Evolutionary conservation across 1,140 invertebrate genomes (phyloP), one percentile per base, ranked within the genome.

Genomic region (Elysia chlorotica): DNA sequence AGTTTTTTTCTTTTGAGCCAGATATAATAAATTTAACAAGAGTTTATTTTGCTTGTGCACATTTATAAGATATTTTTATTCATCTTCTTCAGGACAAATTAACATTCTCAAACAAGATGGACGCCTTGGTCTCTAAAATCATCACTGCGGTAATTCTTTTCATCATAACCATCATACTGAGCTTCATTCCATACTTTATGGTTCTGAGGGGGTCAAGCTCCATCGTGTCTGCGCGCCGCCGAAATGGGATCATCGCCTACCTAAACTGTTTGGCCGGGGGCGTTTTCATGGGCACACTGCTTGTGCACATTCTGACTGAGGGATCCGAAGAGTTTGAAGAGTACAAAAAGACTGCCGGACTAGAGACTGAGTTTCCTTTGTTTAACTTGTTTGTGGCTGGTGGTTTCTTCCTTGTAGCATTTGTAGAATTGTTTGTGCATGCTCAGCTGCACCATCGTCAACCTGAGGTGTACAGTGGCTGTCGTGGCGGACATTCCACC

Each of bases 341-440:
- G 1, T 75, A 75, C 62, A 59, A 62, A 23, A 17, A 31, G 10
- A 59, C 41, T n/a, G 54, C 59, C n/a, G 33, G 23, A 19, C 59
- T 25, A 17, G 38, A 71, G 2, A 30, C 59, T 2, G 66, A 80
- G 6, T 81, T 75, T 56, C 81, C 81, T 3, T 17, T 78, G 1
- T 76, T 70, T 37, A 76, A 78, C 30, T 37, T 67, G 14, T 75
- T 88, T 1, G 85, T 89, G 19, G 85, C 81, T 5, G 79, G 88
- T 68, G 91, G 91, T 36, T 90, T 91, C 78, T 88, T 91, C 66
- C 37, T 90, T 4, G 85, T 91, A 6, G 81, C 91, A 19, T 85
- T 89, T 4, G 76, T 88, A 17, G 91, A 91, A 78, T 89, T 90
- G 77, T 41, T 71, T 37, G 81, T 90, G 14, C 85, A 86, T 53